phyloP scores from a whole-genome alignment of 2,888 invertebrate genomes.

The Harmothoe impar region DNA sequence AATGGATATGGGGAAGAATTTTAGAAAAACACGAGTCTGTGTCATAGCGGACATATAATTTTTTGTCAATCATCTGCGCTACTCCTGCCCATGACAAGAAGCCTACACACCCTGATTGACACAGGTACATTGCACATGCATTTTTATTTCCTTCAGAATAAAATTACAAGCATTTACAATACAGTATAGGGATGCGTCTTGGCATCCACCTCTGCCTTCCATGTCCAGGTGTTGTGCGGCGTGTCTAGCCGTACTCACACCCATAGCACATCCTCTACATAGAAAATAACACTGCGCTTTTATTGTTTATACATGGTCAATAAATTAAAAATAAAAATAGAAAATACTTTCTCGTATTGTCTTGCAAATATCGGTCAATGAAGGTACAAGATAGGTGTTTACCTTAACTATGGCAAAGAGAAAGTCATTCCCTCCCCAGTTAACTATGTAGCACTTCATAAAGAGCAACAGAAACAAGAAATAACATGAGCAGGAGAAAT shows the following conservation, averaged over 20 bases:
- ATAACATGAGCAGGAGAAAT: background rate
- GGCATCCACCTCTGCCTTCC: background rate
- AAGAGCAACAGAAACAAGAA: background rate
- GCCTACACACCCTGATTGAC: too few species aligned
- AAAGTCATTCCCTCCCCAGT: background rate
- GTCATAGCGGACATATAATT: too few species aligned
- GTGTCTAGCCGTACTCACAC: background rate
- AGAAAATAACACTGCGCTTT: background rate
- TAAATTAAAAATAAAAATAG: conserved; percentile 35
- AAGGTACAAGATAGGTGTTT: background rate
- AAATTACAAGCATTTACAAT: background rate
- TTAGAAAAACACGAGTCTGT: too few species aligned
- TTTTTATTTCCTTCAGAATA: background rate
- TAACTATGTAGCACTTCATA: background rate
- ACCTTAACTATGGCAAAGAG: background rate
- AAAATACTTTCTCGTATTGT: background rate
- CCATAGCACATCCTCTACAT: background rate
- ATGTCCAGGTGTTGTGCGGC: background rate
- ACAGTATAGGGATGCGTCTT: background rate
- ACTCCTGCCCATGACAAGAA: too few species aligned
- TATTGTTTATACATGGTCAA: background rate
- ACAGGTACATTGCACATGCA: background rate
- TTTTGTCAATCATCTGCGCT: too few species aligned
- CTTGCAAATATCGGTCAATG: background rate
- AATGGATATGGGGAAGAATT: too few species aligned